Percentiles rank a stretch among this genome's conserved stretches.
Conservation (phyloP, 2,888 invertebrate genomes). For the Dicyrtomina minuta region DNA sequence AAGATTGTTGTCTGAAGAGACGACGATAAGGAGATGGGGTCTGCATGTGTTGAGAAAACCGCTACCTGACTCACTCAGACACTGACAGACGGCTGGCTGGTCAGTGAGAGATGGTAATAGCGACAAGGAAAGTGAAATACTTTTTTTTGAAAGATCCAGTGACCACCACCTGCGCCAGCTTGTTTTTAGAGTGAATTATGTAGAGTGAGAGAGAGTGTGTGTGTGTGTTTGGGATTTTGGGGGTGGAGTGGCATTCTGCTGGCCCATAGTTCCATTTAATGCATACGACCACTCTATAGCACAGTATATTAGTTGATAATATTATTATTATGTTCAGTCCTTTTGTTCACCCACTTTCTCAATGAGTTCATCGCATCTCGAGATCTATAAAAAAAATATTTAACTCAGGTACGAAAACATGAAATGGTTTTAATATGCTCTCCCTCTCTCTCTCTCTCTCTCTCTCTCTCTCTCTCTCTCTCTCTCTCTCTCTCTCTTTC, state of each 20-base stretch:
- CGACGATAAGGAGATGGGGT: no score
- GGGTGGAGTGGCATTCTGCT: constrained; percentile 28
- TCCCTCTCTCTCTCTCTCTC: no score
- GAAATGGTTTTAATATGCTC: no score
- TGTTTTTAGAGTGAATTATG: constrained; percentile 13
- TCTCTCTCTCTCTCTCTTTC: no score
- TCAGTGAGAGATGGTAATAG: constrained; percentile 30
- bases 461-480: no score
- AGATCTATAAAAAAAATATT: constrained; percentile 41
- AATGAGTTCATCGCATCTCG: constrained; percentile 53
- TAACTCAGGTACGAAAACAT: background rate
- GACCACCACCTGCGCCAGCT: constrained; percentile 35
- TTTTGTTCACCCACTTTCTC: constrained; percentile 53
- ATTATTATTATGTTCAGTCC: constrained; percentile 16
- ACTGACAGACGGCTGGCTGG: constrained; percentile 14
- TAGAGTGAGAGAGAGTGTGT: constrained; percentile 13
- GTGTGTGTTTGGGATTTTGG: constrained; percentile 24
- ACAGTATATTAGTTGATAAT: no score
- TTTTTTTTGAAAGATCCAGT: constrained; percentile 26
- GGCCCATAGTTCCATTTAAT: constrained; percentile 18
- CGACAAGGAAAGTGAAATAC: constrained; percentile 27
- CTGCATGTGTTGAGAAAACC: constrained; percentile 4
- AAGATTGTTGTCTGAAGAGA: no score
- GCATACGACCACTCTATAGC: no score
- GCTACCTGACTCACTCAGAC: constrained; percentile 8